Percentiles rank a stretch among this genome's conserved stretches.
Evolutionary conservation across 35 echinoderm and acorn worm genomes (phyloP).

Genomic region (Ophiothrix spiculata): DNA sequence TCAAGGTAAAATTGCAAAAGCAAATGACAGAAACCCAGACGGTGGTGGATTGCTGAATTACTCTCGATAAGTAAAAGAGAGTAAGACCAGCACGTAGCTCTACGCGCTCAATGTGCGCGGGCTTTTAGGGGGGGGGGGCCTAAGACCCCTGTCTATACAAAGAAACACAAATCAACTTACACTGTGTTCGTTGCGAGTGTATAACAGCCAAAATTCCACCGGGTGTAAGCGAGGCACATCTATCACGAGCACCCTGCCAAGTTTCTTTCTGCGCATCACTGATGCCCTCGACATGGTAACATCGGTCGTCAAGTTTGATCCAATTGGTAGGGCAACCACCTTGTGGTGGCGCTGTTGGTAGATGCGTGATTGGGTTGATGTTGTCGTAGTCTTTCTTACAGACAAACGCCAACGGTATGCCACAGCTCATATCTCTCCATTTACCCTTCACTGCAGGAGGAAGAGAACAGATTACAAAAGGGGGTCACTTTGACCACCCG

Average conservation of each 20-base stretch:
- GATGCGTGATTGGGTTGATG: slow-evolving; percentile 50
- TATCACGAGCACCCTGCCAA: slow-evolving; percentile 58
- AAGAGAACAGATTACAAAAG: too few relatives aligned
- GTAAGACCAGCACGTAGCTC: too few relatives aligned
- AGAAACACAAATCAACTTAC: slow-evolving; percentile 59
- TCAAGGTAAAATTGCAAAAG: too few relatives aligned
- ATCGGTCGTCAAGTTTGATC: slow-evolving; percentile 51
- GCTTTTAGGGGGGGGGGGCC: not conserved
- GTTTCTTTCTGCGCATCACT: slow-evolving; percentile 21
- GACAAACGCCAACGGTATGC: slow-evolving; percentile 57
- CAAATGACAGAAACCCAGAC: too few relatives aligned
- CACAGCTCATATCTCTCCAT: slow-evolving; percentile 95
- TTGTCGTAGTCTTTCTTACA: slow-evolving; percentile 63
- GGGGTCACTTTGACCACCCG: too few relatives aligned
- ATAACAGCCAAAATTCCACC: slow-evolving; percentile 53
- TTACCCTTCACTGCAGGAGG: slow-evolving; percentile 29
- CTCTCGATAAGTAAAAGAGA: too few relatives aligned
- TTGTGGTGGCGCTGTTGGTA: slow-evolving; percentile 47
- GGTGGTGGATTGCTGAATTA: too few relatives aligned
- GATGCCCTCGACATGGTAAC: slow-evolving; percentile 54
- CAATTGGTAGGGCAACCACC: slow-evolving; percentile 67
- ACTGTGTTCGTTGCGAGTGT: slow-evolving; percentile 36
- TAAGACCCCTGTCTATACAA: not conserved
- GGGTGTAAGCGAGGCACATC: slow-evolving; percentile 13
- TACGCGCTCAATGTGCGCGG: not conserved